Base-by-base conservation (phyloP, 2,797 vertebrate species). In the Todus mexicanus region DNA sequence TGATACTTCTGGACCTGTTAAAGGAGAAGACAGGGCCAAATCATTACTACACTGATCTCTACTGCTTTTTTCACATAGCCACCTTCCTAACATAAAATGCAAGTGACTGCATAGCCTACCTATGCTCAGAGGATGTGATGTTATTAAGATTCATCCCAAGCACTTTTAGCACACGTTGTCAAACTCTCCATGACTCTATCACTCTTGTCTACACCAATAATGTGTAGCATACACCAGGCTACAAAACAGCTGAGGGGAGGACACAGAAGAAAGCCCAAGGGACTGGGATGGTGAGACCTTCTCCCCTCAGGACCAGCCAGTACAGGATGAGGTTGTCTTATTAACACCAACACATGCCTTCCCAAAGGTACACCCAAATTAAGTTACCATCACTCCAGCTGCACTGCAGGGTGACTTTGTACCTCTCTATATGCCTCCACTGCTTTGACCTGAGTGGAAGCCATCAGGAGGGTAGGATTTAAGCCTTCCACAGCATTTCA, bases 191-290 rank as follows among this genome's bases (percentile, higher is more conserved):
- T 54, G 54, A 25, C 38, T 73, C 27, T 71, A 22, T 27, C 54
- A 63, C 33, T 64, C 21, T 76, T 72, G 17, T 10, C n/a, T 84
- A 40, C 45, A 60, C n/a, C 33, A 60, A 50, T 29, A 77, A 64
- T 11, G n/a, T 2, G 2, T 29, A 43, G 16, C 6, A 9, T 3
- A 64, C 0, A 0, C 11, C 2, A 1, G 21, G 31, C 38, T 79
- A 57, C 64, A 75, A 47, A 92, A 63, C 43, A 71, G 51, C 17
- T 6, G 0, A 75, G 25, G 7, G 6, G 11, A 71, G 31, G 7
- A 12, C 53, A 71, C 3, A 79, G 38, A 69, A 64, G 22, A 74
- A 78, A 77, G 25, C 5, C 38, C 20, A 16, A 12, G 26, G 15
- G 8, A 6, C 3, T 35, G 43, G 4, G 7, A 35, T 4, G 2